Conservation (phyloP, 2,888 invertebrate genomes). For the Pocota personata region DNA sequence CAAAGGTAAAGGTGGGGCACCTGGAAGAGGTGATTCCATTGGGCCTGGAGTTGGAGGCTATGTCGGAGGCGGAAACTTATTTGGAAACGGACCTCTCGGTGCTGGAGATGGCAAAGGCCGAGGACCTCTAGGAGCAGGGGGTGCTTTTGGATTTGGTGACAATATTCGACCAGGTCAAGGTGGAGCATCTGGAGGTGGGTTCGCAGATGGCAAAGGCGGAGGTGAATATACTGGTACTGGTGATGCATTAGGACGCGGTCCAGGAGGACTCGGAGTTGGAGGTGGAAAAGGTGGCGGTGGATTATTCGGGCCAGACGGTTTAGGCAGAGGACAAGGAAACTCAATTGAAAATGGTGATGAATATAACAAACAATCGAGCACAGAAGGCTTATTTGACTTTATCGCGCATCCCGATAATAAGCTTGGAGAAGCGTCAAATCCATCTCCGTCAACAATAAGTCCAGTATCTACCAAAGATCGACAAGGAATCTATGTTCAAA, state of each 20-base stretch:
- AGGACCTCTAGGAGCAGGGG: neutral
- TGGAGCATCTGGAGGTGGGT: neutral
- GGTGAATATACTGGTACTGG: neutral
- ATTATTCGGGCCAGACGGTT: neutral
- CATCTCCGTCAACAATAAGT: conserved; percentile 54
- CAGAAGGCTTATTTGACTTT: neutral
- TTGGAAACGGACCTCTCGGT: neutral
- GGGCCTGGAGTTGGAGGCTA: conserved; percentile 15
- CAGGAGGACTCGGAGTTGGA: conserved; percentile 35
- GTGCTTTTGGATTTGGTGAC: neutral
- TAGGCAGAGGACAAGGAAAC: neutral
- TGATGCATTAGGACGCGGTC: neutral
- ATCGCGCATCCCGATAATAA: conserved; percentile 32
- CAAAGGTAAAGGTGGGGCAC: conserved; percentile 69
- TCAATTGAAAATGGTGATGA: neutral
- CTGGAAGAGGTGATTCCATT: conserved; percentile 9
- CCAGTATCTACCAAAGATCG: conserved; percentile 14
- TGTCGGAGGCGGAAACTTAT: neutral
- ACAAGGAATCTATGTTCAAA: neutral
- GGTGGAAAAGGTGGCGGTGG: conserved; percentile 43
- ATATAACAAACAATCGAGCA: neutral
- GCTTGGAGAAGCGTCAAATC: conserved; percentile 53
- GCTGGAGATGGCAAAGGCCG: neutral
- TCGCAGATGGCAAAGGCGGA: neutral
- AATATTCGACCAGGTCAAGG: neutral